phyloP scores from a whole-genome alignment of 2,888 invertebrate species.

The Imbricaverruca yamaguchii region DNA sequence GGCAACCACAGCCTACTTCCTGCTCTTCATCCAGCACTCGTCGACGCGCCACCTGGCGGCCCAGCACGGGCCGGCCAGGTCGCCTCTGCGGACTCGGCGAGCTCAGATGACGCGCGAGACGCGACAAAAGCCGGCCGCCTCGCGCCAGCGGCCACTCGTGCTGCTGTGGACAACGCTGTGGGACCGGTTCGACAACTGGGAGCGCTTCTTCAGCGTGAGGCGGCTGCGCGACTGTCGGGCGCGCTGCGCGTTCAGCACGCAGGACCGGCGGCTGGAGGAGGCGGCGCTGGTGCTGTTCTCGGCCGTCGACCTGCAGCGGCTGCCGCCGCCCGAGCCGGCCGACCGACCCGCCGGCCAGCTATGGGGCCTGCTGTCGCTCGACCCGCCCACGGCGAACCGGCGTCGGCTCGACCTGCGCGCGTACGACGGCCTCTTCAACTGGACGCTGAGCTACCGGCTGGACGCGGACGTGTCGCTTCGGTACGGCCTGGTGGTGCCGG shows the following conservation, averaged over 20 bases:
- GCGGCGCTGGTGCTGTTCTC: constrained; percentile 11
- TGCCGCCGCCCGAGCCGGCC: background rate
- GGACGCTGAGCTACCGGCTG: constrained; percentile 4
- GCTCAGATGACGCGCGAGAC: background rate
- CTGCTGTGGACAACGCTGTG: constrained; percentile 5
- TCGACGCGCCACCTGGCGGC: background rate
- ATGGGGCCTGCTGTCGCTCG: background rate
- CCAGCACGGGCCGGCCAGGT: background rate
- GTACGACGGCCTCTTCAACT: background rate
- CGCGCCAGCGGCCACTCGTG: background rate
- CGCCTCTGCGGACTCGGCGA: background rate
- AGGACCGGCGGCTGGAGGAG: background rate
- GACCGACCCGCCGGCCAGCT: background rate
- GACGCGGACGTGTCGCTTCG: background rate
- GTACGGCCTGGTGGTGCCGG: background rate
- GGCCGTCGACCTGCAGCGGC: background rate
- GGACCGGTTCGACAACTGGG: constrained; percentile 5
- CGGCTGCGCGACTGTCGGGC: background rate
- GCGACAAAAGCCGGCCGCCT: background rate
- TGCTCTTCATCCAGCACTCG: constrained; percentile 15
- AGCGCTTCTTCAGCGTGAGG: constrained; percentile 6
- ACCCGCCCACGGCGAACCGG: background rate
- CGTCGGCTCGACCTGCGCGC: background rate
- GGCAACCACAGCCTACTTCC: background rate
- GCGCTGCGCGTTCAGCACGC: background rate